Percentiles rank a stretch among this genome's conserved stretches.
Conservation (phyloP, 1,140 invertebrate species). For the Ostrea denselamellosa region DNA sequence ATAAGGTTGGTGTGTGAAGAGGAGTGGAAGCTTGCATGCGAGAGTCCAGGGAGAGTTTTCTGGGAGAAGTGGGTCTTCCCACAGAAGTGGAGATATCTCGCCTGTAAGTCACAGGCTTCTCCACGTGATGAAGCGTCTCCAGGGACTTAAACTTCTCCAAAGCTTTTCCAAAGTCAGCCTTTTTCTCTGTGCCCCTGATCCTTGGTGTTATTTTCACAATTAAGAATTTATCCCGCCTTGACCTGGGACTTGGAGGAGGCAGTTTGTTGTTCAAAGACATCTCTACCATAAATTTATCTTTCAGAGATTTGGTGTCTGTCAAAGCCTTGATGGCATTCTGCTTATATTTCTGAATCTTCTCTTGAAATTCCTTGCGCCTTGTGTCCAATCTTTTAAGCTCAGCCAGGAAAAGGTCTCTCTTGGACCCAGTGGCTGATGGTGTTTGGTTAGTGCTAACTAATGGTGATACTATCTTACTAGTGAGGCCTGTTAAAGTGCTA, state of each 20-base stretch:
- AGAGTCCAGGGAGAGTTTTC: slow-evolving; percentile 41
- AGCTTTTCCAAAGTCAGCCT: slow-evolving; percentile 47
- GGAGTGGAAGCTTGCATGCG: not conserved
- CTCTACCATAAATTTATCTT: slow-evolving; percentile 31
- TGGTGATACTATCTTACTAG: slow-evolving; percentile 32
- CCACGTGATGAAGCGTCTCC: not conserved
- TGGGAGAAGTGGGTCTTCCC: slow-evolving; percentile 14
- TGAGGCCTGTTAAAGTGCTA: slow-evolving; percentile 50
- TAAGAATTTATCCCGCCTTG: slow-evolving; percentile 52
- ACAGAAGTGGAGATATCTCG: slow-evolving; percentile 5
- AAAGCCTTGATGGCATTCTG: slow-evolving; percentile 22
- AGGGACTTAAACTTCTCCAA: slow-evolving; percentile 52
- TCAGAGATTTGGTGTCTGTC: slow-evolving; percentile 37
- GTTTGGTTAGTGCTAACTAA: slow-evolving; percentile 48
- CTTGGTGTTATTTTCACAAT: slow-evolving; percentile 46
- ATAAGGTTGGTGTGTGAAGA: not conserved
- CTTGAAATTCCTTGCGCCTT: slow-evolving; percentile 44
- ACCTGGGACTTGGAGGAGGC: slow-evolving; percentile 53
- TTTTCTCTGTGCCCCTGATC: slow-evolving; percentile 43
- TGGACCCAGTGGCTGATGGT: slow-evolving; percentile 46
- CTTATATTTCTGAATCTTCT: slow-evolving; percentile 44
- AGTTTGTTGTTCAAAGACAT: not conserved
- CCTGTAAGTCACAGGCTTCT: not conserved
- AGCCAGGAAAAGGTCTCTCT: slow-evolving; percentile 48
- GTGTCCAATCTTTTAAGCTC: slow-evolving; percentile 46